These are phyloP conservation scores for Drosophila erecta DNA, from an alignment of 1,140 invertebrate species.

Conservation along the genomic window DNA sequence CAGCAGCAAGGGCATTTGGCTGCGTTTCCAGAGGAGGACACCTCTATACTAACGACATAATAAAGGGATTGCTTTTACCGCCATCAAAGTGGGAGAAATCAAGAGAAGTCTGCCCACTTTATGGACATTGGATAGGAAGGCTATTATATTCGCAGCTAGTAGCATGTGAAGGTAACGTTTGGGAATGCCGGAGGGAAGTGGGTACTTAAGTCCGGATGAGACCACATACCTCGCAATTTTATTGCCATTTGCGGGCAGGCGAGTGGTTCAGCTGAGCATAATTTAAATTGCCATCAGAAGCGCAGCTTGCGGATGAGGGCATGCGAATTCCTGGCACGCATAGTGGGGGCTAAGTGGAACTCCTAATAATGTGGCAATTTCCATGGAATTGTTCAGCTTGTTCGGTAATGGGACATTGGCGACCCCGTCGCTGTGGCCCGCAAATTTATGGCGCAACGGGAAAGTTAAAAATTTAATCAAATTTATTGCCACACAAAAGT, in stretches of 20 bases:
- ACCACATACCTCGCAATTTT: neutral
- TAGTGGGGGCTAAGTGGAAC: conserved; percentile 22
- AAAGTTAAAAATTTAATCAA: conserved; percentile 51
- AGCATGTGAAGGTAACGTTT: neutral
- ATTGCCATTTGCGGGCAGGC: neutral
- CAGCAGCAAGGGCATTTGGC: conserved; percentile 51
- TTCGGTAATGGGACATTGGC: neutral
- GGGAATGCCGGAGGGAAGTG: too few relatives aligned
- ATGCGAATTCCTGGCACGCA: conserved; percentile 26
- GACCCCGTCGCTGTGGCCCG: neutral
- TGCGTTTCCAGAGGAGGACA: conserved; percentile 31
- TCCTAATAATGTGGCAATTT: conserved; percentile 15
- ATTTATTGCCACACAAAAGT: conserved; percentile 60
- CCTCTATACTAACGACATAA: neutral
- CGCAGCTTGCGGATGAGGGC: conserved; percentile 28
- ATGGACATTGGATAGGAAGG: too few relatives aligned
- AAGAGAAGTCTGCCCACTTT: too few relatives aligned
- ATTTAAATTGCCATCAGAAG: conserved; percentile 15
- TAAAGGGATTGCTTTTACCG: neutral
- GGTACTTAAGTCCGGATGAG: too few relatives aligned
- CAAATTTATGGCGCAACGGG: conserved; percentile 33
- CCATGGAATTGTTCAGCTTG: neutral
- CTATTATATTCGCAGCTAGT: too few relatives aligned
- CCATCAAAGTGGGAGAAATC: too few relatives aligned
- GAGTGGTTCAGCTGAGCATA: conserved; percentile 11